Base-by-base conservation (phyloP, 2,888 invertebrate species). In the Scaptomyza cyrtandrae region DNA sequence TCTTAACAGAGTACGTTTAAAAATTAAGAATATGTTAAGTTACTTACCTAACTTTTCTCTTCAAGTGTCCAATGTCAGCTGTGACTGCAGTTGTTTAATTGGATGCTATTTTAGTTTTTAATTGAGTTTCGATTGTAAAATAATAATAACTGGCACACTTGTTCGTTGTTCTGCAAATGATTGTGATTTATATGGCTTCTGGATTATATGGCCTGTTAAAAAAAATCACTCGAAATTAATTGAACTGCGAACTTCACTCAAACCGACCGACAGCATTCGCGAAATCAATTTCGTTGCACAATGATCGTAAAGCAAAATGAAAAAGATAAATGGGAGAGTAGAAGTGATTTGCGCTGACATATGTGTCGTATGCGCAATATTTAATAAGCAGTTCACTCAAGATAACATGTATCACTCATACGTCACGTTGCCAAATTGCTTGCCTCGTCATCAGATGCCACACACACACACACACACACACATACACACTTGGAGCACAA, bases 381-480 rank as follows among this genome's bases (percentile, higher is more conserved):
- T 87, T 87, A 84, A 87, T 85, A 83, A 83, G 75, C 78, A 80
- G 70, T 72, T 75, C 69, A 61, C 64, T 35, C 24, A 44, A 85
- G 82, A 82, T 81, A 62, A 65, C 64, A 58, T 78, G 74, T 71
- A 84, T 86, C 71, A 75, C 70, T 75, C 84, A 86, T 88, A 83
- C 80, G 88, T 76, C 84, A 80, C 75, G 84, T 75, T 86, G 69
- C 69, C 84, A 64, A 56, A 63, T 62, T 66, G 64, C 49, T 60
- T 57, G 62, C 44, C 43, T 41, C 43, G 62, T n/a, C 65, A 58
- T 62, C 65, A 75, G 70, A 64, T 53, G 46, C 7, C 45, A 50
- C 60, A 55, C 46, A 44, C 19, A 35, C 54, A 29, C 29, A 39
- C 44, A 31, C 37, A 27, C 46, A 39, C 53, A 16, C 44, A 27